Evolutionary conservation across 2,797 vertebrate genomes (phyloP), one percentile per base, ranked within the genome.

Genomic region (Poecilia picta): DNA sequence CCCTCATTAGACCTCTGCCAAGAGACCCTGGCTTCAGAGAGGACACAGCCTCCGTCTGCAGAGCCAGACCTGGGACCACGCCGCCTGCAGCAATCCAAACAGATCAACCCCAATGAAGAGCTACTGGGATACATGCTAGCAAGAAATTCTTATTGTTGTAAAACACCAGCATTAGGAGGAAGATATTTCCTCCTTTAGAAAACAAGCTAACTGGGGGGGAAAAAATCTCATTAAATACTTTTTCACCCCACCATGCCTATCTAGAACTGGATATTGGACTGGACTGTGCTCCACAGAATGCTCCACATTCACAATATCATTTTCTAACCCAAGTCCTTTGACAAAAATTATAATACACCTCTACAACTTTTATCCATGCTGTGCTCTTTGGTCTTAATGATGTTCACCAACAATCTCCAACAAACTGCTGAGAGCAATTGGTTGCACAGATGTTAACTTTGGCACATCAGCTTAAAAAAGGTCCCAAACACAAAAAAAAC

Each of bases 1-100:
- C 97, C 66, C 90, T 94, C 45, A 91, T 89, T 71, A 91, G 81
- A 15, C 83, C 51, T 85, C 94, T 89, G 82, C 94, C 89, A 57
- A 93, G 81, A 31, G 93, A 75, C 53, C 92, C 85, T 1, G 95
- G 93, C 81, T 97, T 97, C 4, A 96, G 90, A 0, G 95, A 92
- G 3, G 96, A 93, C 15, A 95, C 83, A 59, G 94, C 0, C 64
- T 98, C 97, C 0, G 94, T 77, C 79, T 96, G 92, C 55, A 97
- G 87, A 36, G 96, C 95, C 5, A 96, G 92, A 86, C 93, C 72
- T 72, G 93, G 88, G 47, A 95, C 74, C 49, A 88, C 82, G n/a
- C 88, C 85, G 15, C 87, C 95, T 93, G 28, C 0, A n/a, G 49
- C 31, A 78, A 76, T 43, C 36, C 23, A 51, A 72, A 33, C 5